Percentiles rank a stretch among this genome's conserved stretches.
phyloP scores from a whole-genome alignment of 2,888 invertebrate species.

The Mesorhabditis sp. region DNA sequence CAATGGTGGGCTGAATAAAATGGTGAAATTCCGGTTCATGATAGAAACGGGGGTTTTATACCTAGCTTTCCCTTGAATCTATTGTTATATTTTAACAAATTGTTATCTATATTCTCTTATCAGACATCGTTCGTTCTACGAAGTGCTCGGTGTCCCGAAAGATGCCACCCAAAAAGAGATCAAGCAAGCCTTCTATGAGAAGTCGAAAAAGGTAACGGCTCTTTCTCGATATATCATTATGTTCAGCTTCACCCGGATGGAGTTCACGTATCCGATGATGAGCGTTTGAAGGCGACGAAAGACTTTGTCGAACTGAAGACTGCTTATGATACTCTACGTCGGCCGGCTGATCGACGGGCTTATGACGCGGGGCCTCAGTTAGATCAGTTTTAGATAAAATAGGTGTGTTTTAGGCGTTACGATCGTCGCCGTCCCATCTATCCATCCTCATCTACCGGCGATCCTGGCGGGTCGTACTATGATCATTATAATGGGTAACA shows the following conservation, averaged over 20 bases:
- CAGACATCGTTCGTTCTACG: conserved; percentile 14
- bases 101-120: too few relatives aligned
- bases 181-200: conserved; percentile 47
- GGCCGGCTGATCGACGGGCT: conserved; percentile 39
- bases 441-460: too few relatives aligned
- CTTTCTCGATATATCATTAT: neutral
- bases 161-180: conserved; percentile 40
- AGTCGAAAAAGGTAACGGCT: conserved; percentile 40
- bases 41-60: too few relatives aligned
- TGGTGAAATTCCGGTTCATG: too few relatives aligned
- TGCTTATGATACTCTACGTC: conserved; percentile 37
- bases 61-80: too few relatives aligned
- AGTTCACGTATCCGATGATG: conserved; percentile 16
- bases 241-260: conserved; percentile 48
- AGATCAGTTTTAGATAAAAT: too few relatives aligned
- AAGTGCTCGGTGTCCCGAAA: conserved; percentile 39
- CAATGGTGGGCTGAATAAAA: too few relatives aligned
- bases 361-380: conserved; percentile 15
- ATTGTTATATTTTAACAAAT: too few relatives aligned
- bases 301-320: conserved; percentile 47
- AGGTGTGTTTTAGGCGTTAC: too few relatives aligned
- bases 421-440: too few relatives aligned
- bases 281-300: conserved; percentile 16
- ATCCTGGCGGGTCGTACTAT: too few relatives aligned
- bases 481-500: too few relatives aligned